Conservation (phyloP, 35 echinoderm and acorn worm genomes). For the Strongylocentrotus purpuratus region DNA sequence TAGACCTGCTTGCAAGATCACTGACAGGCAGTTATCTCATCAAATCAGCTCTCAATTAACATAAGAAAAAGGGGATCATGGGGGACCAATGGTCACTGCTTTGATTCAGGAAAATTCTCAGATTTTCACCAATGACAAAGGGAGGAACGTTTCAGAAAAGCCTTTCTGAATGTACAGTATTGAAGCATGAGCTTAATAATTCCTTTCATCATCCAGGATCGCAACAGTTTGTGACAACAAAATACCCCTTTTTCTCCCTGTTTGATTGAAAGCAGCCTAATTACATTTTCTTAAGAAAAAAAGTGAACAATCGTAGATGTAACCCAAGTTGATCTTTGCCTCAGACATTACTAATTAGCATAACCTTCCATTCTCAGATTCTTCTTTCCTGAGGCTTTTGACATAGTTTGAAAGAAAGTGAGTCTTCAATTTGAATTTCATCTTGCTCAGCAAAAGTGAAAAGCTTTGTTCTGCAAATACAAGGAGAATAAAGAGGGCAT, state of each 20-base stretch:
- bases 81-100: too few relatives aligned
- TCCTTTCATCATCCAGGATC: neutral
- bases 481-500: neutral
- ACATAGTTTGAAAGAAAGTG: neutral
- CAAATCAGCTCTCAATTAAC: too few relatives aligned
- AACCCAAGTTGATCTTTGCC: neutral
- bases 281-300: neutral
- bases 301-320: neutral
- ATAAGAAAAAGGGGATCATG: too few relatives aligned
- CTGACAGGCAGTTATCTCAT: too few relatives aligned
- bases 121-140: too few relatives aligned
- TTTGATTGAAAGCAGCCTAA: neutral
- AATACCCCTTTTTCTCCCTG: neutral
- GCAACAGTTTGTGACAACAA: neutral
- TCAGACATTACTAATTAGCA: neutral
- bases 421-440: neutral
- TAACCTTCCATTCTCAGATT: neutral
- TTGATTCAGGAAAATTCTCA: too few relatives aligned
- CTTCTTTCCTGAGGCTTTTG: neutral
- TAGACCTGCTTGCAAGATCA: too few relatives aligned
- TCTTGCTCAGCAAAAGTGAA: neutral
- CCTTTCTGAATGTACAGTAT: neutral
- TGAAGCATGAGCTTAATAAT: neutral
- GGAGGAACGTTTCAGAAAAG: neutral
- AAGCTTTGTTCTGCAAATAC: neutral